Evolutionary conservation across 2,797 vertebrate species (phyloP).

Genomic region (Crossoptilon crossoptilon): DNA sequence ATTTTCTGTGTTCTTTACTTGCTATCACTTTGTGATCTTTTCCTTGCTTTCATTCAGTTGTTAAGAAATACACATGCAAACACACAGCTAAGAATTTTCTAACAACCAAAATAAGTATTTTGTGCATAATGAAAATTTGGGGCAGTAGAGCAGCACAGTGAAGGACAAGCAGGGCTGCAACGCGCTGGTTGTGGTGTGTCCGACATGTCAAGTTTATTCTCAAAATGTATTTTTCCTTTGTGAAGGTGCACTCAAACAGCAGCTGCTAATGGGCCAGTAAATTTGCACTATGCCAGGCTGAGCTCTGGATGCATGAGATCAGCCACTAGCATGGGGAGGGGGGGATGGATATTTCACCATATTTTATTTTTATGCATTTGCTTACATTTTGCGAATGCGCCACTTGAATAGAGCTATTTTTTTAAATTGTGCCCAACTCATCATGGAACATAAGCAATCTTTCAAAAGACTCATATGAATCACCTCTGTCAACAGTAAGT

Average conservation of each 20-base stretch:
- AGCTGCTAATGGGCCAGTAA: conserved; percentile 53
- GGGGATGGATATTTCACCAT: background rate
- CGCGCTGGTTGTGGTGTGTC: conserved; percentile 9
- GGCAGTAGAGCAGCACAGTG: background rate
- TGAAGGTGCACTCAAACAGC: conserved; percentile 44
- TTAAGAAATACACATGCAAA: conserved; percentile 18
- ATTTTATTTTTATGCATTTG: conserved; percentile 3
- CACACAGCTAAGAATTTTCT: background rate
- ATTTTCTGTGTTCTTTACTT: background rate
- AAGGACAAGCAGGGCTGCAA: conserved; percentile 16
- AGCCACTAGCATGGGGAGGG: background rate
- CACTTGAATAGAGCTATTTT: background rate
- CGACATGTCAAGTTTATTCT: conserved; percentile 50
- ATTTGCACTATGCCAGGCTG: conserved; percentile 18
- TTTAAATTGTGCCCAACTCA: background rate
- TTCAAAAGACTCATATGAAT: background rate
- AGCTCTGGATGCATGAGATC: conserved; percentile 1
- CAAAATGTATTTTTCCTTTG: background rate
- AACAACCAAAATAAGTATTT: background rate
- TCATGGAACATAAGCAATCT: background rate
- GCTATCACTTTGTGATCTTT: background rate
- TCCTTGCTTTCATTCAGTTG: background rate
- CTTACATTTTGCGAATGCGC: background rate
- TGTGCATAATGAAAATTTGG: background rate
- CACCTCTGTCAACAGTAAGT: conserved; percentile 20